phyloP scores from a whole-genome alignment of 2,113 vertebrate genomes.

The Pampusana beccarii region DNA sequence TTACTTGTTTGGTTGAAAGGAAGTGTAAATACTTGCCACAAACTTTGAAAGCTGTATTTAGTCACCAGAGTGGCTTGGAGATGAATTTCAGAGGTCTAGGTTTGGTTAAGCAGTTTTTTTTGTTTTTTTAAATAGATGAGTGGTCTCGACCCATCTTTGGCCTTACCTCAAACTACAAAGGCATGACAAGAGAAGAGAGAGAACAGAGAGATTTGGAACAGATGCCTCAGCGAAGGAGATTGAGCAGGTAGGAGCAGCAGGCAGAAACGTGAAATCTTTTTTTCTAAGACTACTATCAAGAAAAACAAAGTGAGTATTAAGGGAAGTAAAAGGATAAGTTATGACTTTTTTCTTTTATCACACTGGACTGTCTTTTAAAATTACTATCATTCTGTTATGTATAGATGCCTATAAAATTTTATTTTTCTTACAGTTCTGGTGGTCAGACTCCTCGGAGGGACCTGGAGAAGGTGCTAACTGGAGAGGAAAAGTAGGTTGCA shows the following conservation, averaged over 20 bases:
- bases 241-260: slow-evolving; percentile 83
- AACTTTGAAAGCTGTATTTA: neutral
- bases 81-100: neutral
- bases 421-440: slow-evolving; percentile 81
- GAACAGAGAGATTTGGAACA: slow-evolving; percentile 97
- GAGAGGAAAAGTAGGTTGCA: slow-evolving; percentile 92
- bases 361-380: neutral
- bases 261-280: neutral
- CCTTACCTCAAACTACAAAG: slow-evolving; percentile 96
- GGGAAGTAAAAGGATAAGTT: neutral
- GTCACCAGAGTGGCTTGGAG: neutral
- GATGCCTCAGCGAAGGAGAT: slow-evolving; percentile 90
- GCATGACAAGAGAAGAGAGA: slow-evolving; percentile 97
- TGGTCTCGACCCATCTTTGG: slow-evolving; percentile 99
- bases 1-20: neutral
- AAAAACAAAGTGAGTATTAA: neutral
- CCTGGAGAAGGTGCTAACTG: slow-evolving; percentile 96
- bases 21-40: neutral
- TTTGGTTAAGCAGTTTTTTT: neutral
- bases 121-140: slow-evolving; percentile 79
- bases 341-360: neutral
- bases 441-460: slow-evolving; percentile 97
- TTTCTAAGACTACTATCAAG: neutral
- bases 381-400: neutral
- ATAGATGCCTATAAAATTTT: neutral